A percentile compares a stretch with the other conserved stretches of the same genome.
Conservation (phyloP, 2,888 invertebrate species). For the Perdita meconis region DNA sequence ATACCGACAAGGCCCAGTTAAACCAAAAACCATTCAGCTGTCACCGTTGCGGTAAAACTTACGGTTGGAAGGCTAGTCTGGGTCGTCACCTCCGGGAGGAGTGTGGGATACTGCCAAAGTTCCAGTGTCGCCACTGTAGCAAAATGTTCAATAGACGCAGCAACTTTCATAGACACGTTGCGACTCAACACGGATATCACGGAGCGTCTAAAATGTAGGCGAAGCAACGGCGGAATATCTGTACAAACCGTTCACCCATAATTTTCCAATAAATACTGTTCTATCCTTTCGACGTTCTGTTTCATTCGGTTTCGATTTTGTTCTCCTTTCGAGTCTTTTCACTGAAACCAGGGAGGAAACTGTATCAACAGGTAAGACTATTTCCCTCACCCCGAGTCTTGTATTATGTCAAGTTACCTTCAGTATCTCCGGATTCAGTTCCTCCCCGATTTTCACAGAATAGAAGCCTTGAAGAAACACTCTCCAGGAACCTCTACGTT, state of each 20-base stretch:
- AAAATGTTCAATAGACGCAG: conserved; percentile 79
- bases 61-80: conserved; percentile 86
- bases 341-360: not conserved
- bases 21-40: conserved; percentile 82
- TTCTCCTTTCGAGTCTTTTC: not conserved
- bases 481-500: not conserved
- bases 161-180: conserved; percentile 73
- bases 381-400: no score
- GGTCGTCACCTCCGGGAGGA: conserved; percentile 84
- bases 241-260: not conserved
- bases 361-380: conserved; percentile 12
- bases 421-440: no score
- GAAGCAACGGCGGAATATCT: no score
- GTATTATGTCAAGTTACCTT: no score
- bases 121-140: conserved; percentile 80
- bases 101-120: conserved; percentile 81
- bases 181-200: conserved; percentile 59
- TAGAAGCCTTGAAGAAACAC: no score
- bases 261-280: conserved; percentile 14
- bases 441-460: no score
- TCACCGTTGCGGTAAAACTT: conserved; percentile 91
- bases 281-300: not conserved
- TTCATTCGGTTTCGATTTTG: not conserved
- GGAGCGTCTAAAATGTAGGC: not conserved
- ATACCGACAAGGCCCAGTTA: not conserved